Conservation (phyloP, 1,140 invertebrate species). For the Teleopsis dalmanni region DNA sequence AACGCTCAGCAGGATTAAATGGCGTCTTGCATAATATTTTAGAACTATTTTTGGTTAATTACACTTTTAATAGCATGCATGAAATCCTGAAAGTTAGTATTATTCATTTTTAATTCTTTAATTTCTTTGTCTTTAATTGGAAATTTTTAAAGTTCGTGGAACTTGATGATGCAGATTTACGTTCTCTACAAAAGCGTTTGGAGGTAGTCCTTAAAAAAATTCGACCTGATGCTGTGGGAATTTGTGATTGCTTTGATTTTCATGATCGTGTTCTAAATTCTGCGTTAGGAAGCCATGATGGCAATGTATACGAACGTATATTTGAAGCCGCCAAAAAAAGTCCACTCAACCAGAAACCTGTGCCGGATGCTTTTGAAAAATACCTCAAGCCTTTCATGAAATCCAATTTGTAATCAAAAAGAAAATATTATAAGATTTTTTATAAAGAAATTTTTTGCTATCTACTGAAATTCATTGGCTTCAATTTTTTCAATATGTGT, state of each 20-base stretch:
- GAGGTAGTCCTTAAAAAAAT: slow-evolving; percentile 61
- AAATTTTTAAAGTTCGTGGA: slow-evolving; percentile 50
- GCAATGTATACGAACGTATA: slow-evolving; percentile 82
- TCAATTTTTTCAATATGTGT: too few relatives aligned
- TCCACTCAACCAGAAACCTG: slow-evolving; percentile 74
- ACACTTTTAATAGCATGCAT: slow-evolving; percentile 62
- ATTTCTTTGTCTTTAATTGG: background rate
- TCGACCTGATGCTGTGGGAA: slow-evolving; percentile 78
- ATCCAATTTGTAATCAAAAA: slow-evolving; percentile 60
- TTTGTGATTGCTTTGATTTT: slow-evolving; percentile 88
- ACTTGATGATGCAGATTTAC: slow-evolving; percentile 55
- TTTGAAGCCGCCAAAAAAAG: slow-evolving; percentile 78
- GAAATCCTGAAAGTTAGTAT: slow-evolving; percentile 66
- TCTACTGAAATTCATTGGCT: too few relatives aligned
- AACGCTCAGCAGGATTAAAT: slow-evolving; percentile 46
- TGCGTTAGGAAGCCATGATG: slow-evolving; percentile 80
- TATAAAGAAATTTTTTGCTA: too few relatives aligned
- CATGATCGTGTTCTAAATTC: slow-evolving; percentile 76
- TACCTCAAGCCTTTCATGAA: slow-evolving; percentile 71
- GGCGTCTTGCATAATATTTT: slow-evolving; percentile 61
- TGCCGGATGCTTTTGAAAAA: slow-evolving; percentile 65
- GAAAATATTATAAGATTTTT: too few relatives aligned
- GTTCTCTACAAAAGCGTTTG: slow-evolving; percentile 56
- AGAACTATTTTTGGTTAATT: slow-evolving; percentile 70
- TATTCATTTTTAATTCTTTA: background rate